Evolutionary conservation across 2,888 invertebrate genomes (phyloP).

Genomic region (Cremastinae sp.): DNA sequence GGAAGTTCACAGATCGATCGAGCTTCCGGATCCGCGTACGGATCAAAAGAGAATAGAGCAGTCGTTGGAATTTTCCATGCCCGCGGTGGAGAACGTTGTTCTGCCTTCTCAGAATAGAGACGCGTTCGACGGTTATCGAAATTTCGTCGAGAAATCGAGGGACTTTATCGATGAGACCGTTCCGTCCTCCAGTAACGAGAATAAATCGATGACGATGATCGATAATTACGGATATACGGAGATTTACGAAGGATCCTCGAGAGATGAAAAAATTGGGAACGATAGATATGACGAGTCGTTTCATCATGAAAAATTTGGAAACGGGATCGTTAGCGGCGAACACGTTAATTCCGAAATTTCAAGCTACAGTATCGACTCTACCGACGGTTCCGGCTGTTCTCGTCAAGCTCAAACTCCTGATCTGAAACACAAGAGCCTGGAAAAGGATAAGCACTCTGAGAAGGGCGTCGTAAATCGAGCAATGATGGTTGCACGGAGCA

Average conservation of each 20-base stretch:
- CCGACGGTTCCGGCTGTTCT: slow-evolving; percentile 71
- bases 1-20: slow-evolving; percentile 65
- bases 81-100: slow-evolving; percentile 26
- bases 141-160: slow-evolving; percentile 70
- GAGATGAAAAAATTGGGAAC: slow-evolving; percentile 65
- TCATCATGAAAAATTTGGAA: slow-evolving; percentile 67
- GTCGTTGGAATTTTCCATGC: slow-evolving; percentile 17
- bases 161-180: slow-evolving; percentile 70
- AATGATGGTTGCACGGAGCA: slow-evolving; percentile 80
- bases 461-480: slow-evolving; percentile 79
- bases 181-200: slow-evolving; percentile 46
- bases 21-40: slow-evolving; percentile 40
- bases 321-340: slow-evolving; percentile 36
- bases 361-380: slow-evolving; percentile 64
- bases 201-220: slow-evolving; percentile 52
- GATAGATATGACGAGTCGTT: slow-evolving; percentile 69
- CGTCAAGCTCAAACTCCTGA: slow-evolving; percentile 66
- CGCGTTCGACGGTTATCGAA: slow-evolving; percentile 67
- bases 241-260: slow-evolving; percentile 66
- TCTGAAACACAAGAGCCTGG: slow-evolving; percentile 15
- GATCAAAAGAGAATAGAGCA: slow-evolving; percentile 62
- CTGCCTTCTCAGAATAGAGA: slow-evolving; percentile 60
- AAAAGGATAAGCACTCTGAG: slow-evolving; percentile 74
- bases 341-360: slow-evolving; percentile 19
- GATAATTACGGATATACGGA: slow-evolving; percentile 69